A percentile compares a stretch with the other conserved stretches of the same genome.
Evolutionary conservation across 1,140 invertebrate species (phyloP).

Genomic region (Contarinia nasturtii): DNA sequence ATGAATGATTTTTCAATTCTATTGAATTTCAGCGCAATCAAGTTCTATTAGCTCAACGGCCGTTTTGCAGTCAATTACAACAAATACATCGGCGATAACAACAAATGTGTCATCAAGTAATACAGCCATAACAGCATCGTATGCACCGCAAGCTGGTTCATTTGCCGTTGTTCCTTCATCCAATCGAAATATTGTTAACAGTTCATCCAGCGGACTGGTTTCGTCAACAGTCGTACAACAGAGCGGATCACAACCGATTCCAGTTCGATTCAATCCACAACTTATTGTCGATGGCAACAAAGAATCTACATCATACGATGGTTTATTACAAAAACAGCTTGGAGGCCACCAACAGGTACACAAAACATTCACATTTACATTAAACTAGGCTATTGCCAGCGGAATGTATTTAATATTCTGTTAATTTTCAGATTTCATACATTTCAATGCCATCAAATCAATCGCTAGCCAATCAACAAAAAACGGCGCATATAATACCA

Average conservation of each 20-base stretch:
- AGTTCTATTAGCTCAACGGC: background rate
- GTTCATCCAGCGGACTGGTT: background rate
- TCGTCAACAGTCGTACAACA: background rate
- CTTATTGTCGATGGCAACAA: background rate
- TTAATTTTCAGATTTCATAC: too few species aligned
- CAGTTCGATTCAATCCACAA: constrained; percentile 8
- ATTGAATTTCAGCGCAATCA: too few species aligned
- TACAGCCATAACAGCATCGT: background rate
- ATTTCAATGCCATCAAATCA: too few species aligned
- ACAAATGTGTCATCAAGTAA: background rate
- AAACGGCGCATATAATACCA: background rate
- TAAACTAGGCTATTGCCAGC: too few species aligned
- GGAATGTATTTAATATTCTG: too few species aligned
- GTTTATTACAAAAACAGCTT: too few species aligned
- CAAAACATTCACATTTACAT: too few species aligned
- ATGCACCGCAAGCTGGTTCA: constrained; percentile 3
- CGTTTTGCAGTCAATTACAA: too few species aligned
- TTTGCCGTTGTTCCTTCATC: constrained; percentile 18
- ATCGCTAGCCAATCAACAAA: background rate
- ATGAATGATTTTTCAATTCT: background rate
- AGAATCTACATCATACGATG: background rate
- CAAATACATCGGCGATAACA: background rate
- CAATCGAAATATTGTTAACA: constrained; percentile 11
- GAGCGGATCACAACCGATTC: constrained; percentile 8
- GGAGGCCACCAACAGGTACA: too few species aligned